Percentiles rank a stretch among this genome's conserved stretches.
Evolutionary conservation across 2,888 invertebrate genomes (phyloP).

Genomic region (Pachymerium ferrugineum): DNA sequence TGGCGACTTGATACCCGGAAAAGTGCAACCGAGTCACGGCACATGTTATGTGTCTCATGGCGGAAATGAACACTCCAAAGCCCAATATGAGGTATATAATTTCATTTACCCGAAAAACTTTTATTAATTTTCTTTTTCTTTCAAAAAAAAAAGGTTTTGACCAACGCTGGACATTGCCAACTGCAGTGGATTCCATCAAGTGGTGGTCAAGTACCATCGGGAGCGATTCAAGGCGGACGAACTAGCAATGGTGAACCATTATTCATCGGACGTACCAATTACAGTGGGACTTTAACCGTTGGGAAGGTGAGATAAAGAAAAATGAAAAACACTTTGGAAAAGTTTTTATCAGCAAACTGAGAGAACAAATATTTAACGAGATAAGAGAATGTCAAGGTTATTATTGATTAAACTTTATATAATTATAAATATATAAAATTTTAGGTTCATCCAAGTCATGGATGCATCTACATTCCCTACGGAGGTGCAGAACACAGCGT

Average conservation of each 20-base stretch:
- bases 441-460: slow-evolving; percentile 73
- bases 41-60: slow-evolving; percentile 26
- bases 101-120: neutral
- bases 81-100: slow-evolving; percentile 20
- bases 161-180: slow-evolving; percentile 2
- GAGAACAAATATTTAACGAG: too few species aligned
- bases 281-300: slow-evolving; percentile 68
- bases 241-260: slow-evolving; percentile 72
- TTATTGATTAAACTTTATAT: too few species aligned
- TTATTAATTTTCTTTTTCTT: neutral
- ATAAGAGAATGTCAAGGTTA: neutral
- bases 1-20: slow-evolving; percentile 31
- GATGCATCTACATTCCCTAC: slow-evolving; percentile 76
- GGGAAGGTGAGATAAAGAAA: slow-evolving; percentile 59
- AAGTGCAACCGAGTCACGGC: slow-evolving; percentile 20
- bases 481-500: slow-evolving; percentile 62
- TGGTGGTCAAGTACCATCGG: slow-evolving; percentile 4
- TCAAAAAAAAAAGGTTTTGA: slow-evolving; percentile 5
- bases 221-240: slow-evolving; percentile 26
- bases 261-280: slow-evolving; percentile 68
- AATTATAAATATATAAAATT: neutral
- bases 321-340: neutral
- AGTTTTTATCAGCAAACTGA: too few species aligned
- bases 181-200: neutral
- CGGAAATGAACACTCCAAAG: neutral